phyloP scores from a whole-genome alignment of 2,797 vertebrate species.

The Prunella strophiata region DNA sequence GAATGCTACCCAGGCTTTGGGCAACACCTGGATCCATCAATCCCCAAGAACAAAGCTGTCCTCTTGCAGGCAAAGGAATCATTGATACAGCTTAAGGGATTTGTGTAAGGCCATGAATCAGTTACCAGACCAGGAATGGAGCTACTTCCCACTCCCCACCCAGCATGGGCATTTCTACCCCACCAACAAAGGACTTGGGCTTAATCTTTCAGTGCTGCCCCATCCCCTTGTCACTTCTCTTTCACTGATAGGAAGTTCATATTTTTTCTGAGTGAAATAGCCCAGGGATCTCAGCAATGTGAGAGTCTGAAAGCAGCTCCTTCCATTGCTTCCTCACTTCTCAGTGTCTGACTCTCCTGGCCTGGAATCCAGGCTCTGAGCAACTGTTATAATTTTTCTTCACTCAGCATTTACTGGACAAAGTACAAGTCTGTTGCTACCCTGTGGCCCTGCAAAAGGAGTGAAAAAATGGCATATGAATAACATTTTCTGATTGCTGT shows the following conservation, averaged over 20 bases:
- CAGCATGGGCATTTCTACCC: neutral
- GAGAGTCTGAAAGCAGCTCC: neutral
- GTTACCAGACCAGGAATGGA: neutral
- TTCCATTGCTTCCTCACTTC: neutral
- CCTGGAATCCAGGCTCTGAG: neutral
- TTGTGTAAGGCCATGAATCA: neutral
- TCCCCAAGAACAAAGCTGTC: neutral
- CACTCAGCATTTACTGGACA: neutral
- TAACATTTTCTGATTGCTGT: neutral
- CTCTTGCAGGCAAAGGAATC: neutral
- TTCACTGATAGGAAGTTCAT: neutral
- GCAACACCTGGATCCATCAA: neutral
- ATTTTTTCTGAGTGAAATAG: neutral
- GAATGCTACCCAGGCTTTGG: neutral
- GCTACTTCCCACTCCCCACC: fast-evolving
- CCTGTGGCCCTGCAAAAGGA: neutral
- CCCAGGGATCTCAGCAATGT: neutral
- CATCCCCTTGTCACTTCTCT: neutral
- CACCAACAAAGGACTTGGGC: neutral
- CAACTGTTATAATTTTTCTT: neutral
- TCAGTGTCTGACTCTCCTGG: neutral
- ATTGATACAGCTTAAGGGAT: neutral
- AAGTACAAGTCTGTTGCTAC: neutral
- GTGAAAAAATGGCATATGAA: neutral
- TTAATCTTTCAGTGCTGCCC: neutral